phyloP scores from a whole-genome alignment of 2,888 invertebrate genomes.

The Microlaimidae sp. region DNA sequence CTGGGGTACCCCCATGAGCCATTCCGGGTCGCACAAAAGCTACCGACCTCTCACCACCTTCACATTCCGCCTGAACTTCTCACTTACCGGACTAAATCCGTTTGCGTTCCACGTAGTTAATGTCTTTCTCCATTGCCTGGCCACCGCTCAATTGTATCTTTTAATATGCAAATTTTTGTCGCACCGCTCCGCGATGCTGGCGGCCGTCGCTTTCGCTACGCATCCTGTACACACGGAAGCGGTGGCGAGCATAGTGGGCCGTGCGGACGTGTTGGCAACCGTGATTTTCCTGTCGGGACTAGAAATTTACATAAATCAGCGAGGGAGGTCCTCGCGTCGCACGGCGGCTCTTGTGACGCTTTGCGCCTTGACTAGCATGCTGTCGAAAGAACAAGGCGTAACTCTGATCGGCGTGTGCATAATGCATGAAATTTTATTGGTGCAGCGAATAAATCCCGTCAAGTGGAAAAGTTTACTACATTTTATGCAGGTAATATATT shows the following conservation, averaged over 20 bases:
- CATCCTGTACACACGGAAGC: constrained; percentile 95
- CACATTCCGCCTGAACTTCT: constrained; percentile 66
- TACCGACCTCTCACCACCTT: constrained; percentile 80
- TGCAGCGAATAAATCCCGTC: too few species aligned
- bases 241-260: constrained; percentile 57
- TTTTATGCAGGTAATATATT: too few species aligned
- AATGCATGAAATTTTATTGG: background rate
- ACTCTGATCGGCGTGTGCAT: background rate
- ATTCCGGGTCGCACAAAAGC: constrained; percentile 86
- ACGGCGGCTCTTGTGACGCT: background rate
- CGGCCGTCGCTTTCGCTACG: constrained; percentile 72
- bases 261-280: constrained; percentile 80
- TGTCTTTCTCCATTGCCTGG: constrained; percentile 64
- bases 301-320: constrained; percentile 51
- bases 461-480: too few species aligned
- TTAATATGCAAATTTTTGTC: constrained; percentile 42
- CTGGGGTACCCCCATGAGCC: constrained; percentile 86
- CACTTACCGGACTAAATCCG: constrained; percentile 43
- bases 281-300: constrained; percentile 73
- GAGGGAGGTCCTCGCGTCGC: background rate
- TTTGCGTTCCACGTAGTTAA: constrained; percentile 59
- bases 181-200: constrained; percentile 48
- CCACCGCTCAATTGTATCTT: constrained; percentile 62
- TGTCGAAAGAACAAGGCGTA: constrained; percentile 5
- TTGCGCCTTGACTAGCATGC: background rate